Conservation (phyloP, 2,797 vertebrate species). For the Galagoides demidoff region DNA sequence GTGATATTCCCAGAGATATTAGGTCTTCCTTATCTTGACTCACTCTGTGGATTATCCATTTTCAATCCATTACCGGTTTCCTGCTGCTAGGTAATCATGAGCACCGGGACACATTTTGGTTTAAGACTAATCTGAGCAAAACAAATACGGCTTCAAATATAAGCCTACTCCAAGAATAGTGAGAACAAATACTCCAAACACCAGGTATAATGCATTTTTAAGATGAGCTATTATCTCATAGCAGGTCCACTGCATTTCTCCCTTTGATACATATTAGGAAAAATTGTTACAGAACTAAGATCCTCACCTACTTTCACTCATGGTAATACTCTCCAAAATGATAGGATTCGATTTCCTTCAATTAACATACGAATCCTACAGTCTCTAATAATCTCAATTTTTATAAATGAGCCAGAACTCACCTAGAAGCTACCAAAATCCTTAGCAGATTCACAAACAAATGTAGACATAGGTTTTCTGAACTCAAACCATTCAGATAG, state of each 20-base stretch:
- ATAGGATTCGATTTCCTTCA: neutral
- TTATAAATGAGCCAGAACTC: neutral
- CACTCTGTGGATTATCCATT: neutral
- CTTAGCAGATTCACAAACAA: neutral
- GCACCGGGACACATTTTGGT: neutral
- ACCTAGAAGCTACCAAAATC: neutral
- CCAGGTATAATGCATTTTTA: neutral
- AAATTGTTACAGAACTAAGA: neutral
- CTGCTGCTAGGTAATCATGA: neutral
- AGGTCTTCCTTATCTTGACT: neutral
- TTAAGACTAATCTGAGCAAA: slow-evolving; percentile 3
- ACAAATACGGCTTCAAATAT: neutral
- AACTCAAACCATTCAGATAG: neutral
- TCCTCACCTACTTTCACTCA: neutral
- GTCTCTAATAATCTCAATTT: neutral
- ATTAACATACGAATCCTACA: neutral
- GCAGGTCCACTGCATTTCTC: neutral
- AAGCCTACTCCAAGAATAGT: neutral
- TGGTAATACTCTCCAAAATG: neutral
- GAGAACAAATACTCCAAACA: neutral
- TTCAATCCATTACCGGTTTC: neutral
- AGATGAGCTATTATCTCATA: neutral
- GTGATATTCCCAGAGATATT: neutral
- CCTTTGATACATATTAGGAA: neutral
- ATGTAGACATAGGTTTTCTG: neutral